Base-by-base conservation (phyloP, 2,113 vertebrate species). In the Clarias macrocephalus region DNA sequence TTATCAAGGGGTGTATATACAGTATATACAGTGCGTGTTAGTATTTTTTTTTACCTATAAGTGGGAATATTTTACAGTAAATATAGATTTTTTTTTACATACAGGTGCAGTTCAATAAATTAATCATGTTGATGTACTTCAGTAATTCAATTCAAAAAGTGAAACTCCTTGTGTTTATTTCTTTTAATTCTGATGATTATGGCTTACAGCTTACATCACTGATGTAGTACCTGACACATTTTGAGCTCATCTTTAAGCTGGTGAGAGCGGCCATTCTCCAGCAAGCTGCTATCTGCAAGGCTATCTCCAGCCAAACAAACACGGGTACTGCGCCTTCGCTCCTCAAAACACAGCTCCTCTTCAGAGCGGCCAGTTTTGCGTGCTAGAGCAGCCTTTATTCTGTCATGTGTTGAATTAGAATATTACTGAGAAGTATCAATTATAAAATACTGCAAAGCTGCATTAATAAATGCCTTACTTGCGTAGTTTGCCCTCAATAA, bases 401-500 rank as follows among this genome's bases (percentile, higher is more conserved):
- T 99, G 93, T 75, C 21, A 70, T 18, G 68, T 59, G 52, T 4
- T 21, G 2, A 56, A 82, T 23, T 4, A 21, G 25, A 62, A 2
- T 56, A 23, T 33, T 13, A 68, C 57, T 8, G 16, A 37, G 52
- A 84, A 59, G 72, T 81, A 59, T 0, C 9, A 15, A 30, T 48
- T 63, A 48, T 23, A 66, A 80, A 30, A 13, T 52, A 57, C 66
- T 30, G 3, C n/a, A 48, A 13, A 52, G 65, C 66, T 30, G 3
- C n/a, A 48, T 37, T 21, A 16, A 48, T 25, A 23, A 88, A 63
- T 28, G 60, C 23, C 95, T 91, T 94, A 99, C 97, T 97, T 97
- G 91, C 97, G 96, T 57, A 99, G 91, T 52, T 98, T 96, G 5
- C 97, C 97, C 94, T 99, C 98, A 66, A 99, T 97, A 88, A 97